Evolutionary conservation across 1,140 invertebrate species (phyloP), one percentile per base, ranked within the genome.

Genomic region (Eriosoma lanigerum): DNA sequence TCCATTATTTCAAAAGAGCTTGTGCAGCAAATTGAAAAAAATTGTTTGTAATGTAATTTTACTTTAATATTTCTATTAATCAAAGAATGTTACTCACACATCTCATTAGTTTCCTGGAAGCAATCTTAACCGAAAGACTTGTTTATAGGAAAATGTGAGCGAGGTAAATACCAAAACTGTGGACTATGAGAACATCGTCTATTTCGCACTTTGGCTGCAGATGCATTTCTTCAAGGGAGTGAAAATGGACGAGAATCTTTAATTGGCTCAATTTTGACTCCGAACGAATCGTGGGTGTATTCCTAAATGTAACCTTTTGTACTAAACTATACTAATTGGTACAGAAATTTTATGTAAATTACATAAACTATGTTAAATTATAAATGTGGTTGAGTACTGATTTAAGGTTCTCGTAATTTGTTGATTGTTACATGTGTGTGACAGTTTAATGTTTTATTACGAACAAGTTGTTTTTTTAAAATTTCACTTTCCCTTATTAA

Each of bases 241-340:
- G 24, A 50, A 72, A 72, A 4, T 0, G 68, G 52, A 46, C 46
- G 26, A 29, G 48, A 72, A 52, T 32, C 68, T n/a, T 72, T 72
- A 26, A 17, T 72, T 29, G 68, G 52, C 68, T 72, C 46, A 68
- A 72, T 72, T 72, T 15, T 72, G 48, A 85, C 82, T 56, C 81
- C 82, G 13, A 83, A 86, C 76, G 84, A 84, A 82, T 84, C 82
- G 3, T 85, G 82, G 82, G 82, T 84, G 60, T 64, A 66, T 46
- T 83, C 83, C 60, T 81, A 83, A n/a, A n/a, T n/a, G n/a, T n/a
- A n/a, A n/a, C n/a, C n/a, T n/a, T n/a, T n/a, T n/a, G n/a, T n/a
- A n/a, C n/a, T n/a, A n/a, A n/a, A n/a, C n/a, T n/a, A n/a, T n/a
- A n/a, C n/a, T n/a, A n/a, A n/a, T n/a, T n/a, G n/a, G n/a, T n/a